Evolutionary conservation across 2,113 vertebrate genomes (phyloP), one percentile per base, ranked within the genome.

Genomic region (Pandion haliaetus): DNA sequence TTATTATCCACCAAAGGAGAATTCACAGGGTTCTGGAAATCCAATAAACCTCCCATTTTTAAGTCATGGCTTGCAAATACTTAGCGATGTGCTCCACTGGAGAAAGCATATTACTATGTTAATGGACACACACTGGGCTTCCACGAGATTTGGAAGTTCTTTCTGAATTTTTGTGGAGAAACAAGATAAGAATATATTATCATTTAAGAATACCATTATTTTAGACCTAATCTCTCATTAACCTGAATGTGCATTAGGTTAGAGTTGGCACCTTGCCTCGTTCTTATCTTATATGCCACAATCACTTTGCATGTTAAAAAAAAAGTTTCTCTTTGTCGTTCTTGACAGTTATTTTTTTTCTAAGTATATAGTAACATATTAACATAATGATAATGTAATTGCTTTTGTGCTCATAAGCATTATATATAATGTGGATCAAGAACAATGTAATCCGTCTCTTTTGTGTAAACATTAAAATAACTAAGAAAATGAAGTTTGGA

Each of bases 41-140:
- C 82, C 87, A 94, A 97, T 95, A 96, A 97, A 95, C 58, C 67
- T 96, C 82, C 74, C 87, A 91, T 95, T 96, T 95, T 74, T 90
- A 96, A 96, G 89, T 83, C 78, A 89, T 12, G 63, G 67, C 78
- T 96, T 97, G 89, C 83, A 97, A 95, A 91, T 88, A 95, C 78
- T 95, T 91, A 85, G 38, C 90, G 84, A 89, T 85, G 66, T 90
- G 79, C 76, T 93, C 62, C 70, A 83, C 47, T 91, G 71, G 81
- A 88, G 94, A 95, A 92, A 90, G 55, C 26, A 63, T 62, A 93
- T 97, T 96, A 95, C 87, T 88, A 21, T 95, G 89, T 94, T 96
- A 97, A 97, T 97, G 89, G 86, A 69, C 61, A 86, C 59, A 81
- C 82, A 83, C 49, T 77, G 69, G 91, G 66, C 86, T 92, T 95